Evolutionary conservation across 2,113 vertebrate genomes (phyloP).

Genomic region (Prietella phreatophila): DNA sequence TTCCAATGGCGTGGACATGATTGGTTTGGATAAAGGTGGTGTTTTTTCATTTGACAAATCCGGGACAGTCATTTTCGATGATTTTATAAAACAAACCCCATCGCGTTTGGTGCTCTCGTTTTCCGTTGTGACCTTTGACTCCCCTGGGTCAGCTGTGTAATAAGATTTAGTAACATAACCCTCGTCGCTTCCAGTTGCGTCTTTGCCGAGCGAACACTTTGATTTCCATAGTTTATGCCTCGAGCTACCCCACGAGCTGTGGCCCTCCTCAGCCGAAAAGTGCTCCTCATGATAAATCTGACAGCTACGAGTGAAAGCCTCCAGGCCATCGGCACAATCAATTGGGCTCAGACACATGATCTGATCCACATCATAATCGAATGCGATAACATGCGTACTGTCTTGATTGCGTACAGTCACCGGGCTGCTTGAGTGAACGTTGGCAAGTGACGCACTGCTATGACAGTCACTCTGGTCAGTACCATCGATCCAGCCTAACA

Average conservation of each 20-base stretch:
- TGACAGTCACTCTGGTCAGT: neutral
- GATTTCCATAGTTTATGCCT: neutral
- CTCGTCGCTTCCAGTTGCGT: conserved; percentile 30
- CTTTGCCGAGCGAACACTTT: neutral
- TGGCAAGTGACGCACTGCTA: neutral
- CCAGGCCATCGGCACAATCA: neutral
- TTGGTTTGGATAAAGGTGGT: neutral
- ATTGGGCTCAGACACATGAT: conserved; percentile 56
- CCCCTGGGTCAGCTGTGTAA: neutral
- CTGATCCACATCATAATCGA: conserved; percentile 50
- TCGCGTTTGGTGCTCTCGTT: neutral
- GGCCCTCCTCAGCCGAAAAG: neutral
- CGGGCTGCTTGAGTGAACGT: neutral
- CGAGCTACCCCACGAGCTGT: neutral
- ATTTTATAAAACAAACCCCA: neutral
- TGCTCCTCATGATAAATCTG: neutral
- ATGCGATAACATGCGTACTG: neutral
- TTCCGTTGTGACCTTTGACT: neutral
- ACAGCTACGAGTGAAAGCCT: neutral
- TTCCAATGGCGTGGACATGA: conserved; percentile 36
- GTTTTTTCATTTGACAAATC: neutral
- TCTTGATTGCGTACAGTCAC: neutral
- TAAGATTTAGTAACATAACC: conserved; percentile 46
- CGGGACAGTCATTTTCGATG: neutral
- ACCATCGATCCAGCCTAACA: neutral